Evolutionary conservation across 2,797 vertebrate species (phyloP).

Genomic region (Dipus sagitta): DNA sequence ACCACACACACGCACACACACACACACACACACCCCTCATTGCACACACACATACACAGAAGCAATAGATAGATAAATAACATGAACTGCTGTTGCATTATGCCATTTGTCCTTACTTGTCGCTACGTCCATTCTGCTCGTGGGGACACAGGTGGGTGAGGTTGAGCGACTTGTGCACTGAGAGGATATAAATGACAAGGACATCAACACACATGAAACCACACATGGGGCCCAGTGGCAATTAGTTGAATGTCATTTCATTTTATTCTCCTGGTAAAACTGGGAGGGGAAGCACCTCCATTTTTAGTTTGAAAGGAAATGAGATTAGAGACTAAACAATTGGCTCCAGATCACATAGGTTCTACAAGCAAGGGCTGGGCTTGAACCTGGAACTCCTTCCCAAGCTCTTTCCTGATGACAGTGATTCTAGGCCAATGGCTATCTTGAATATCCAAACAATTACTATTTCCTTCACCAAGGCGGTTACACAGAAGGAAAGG

Average conservation of each 20-base stretch:
- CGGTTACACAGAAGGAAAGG: not conserved
- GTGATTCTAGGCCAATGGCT: not conserved
- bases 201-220: not conserved
- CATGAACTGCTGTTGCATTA: not conserved
- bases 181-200: not conserved
- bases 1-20: too few species aligned
- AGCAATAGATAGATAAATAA: too few species aligned
- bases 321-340: not conserved
- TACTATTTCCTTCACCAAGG: not conserved
- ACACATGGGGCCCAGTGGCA: not conserved
- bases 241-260: too few species aligned
- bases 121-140: not conserved
- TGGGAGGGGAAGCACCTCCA: too few species aligned
- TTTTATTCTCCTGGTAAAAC: not conserved
- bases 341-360: not conserved
- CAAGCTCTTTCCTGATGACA: not conserved
- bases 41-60: too few species aligned
- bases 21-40: too few species aligned
- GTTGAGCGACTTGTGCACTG: not conserved
- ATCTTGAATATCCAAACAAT: not conserved
- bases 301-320: slow-evolving; percentile 2
- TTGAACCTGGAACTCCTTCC: not conserved
- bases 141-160: not conserved
- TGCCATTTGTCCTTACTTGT: not conserved
- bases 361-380: not conserved